Evolutionary conservation across 2,797 vertebrate species (phyloP), one percentile per base, ranked within the genome.

Genomic region (Agapornis canus): DNA sequence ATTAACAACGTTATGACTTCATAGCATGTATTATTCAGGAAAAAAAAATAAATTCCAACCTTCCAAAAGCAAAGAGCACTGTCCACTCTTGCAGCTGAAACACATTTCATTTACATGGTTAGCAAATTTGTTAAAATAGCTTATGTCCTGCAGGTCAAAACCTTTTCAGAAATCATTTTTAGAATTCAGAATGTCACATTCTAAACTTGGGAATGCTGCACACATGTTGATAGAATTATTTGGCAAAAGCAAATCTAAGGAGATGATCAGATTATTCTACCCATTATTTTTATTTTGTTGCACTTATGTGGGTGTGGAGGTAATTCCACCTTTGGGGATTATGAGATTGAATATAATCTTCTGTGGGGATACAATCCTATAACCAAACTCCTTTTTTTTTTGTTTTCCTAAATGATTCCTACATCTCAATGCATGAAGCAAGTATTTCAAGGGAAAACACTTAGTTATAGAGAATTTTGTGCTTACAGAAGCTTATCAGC

Each of bases 21-120:
- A 65, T 43, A 86, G 49, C 5, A 75, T 72, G 32, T 35, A 86
- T 75, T 91, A 91, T 92, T 63, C 59, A 65, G n/a, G 21, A 56
- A 35, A 35, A 49, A 59, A 40, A 17, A 22, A 43, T 42, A 43
- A 72, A 37, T 6, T 17, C 6, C 37, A 49, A 8, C 4, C 31
- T 13, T 59, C 8, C 23, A 83, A 90, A 86, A 49, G 19, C 7
- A 89, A 60, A 82, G 63, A 8, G 2, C 0, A 0, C 23, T 32
- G 13, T 63, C 49, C 4, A 14, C 60, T 54, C 14, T 5, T 48
- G 22, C 23, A 57, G 10, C 3, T 61, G n/a, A 90, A 90, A 75
- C 23, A 47, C 8, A 68, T 85, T 82, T 65, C 18, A 51, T 49
- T 63, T 84, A 31, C 1, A 21, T 27, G 7, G 37, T 23, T 66